These are phyloP conservation scores for Lycopodina hypogea DNA, from an alignment of 37 sponge, comb jelly and placozoan genomes.

Conservation along the genomic window DNA sequence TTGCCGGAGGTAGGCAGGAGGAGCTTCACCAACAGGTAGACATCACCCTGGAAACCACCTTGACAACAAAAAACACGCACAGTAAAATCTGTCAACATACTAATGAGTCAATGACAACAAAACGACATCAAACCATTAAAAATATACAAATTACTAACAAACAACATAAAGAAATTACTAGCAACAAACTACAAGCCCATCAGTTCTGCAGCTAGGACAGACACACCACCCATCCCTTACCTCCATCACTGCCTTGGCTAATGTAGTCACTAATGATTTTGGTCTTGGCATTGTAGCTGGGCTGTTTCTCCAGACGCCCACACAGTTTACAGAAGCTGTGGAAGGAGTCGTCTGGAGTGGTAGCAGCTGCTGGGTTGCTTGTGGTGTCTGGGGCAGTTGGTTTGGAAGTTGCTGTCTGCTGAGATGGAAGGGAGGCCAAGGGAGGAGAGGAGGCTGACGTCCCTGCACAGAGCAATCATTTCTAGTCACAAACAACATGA, in stretches of 20 bases:
- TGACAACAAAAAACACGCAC: slow-evolving; percentile 3
- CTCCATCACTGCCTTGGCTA: slow-evolving; percentile 62
- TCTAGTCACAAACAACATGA: too few relatives aligned
- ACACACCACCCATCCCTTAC: too few relatives aligned
- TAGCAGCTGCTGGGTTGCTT: neutral
- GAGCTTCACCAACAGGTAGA: slow-evolving; percentile 79
- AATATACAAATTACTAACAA: neutral
- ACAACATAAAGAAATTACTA: too few relatives aligned
- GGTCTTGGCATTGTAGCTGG: slow-evolving; percentile 86
- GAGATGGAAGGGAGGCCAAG: too few relatives aligned
- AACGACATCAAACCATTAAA: neutral
- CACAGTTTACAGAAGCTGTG: slow-evolving; percentile 62
- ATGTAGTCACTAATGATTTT: slow-evolving; percentile 70
- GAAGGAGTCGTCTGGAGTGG: slow-evolving; percentile 44
- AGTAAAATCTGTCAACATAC: neutral
- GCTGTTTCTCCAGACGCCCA: slow-evolving; percentile 66
- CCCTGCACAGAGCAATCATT: too few relatives aligned
- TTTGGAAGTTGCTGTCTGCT: slow-evolving; percentile 6
- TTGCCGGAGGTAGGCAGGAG: slow-evolving; percentile 77
- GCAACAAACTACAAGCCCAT: too few relatives aligned
- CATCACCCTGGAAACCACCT: slow-evolving; percentile 64
- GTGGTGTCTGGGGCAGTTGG: neutral
- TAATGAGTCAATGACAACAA: neutral
- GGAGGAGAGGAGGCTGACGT: too few relatives aligned
- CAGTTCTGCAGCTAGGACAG: too few relatives aligned